Conservation (phyloP, 1,140 invertebrate genomes). For the Drosophila subpulchrella region DNA sequence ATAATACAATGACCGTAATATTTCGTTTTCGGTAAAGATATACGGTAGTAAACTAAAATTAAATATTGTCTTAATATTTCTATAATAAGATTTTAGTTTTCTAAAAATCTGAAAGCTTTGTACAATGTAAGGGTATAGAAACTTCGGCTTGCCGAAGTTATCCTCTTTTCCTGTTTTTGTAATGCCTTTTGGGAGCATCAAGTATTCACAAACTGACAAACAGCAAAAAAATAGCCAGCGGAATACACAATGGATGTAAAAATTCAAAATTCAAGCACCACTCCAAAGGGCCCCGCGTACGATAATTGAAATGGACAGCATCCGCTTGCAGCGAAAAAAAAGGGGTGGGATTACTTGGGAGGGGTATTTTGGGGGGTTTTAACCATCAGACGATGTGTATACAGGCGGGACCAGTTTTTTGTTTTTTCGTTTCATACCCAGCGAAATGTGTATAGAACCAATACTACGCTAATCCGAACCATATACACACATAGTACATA, state of each 20-base stretch:
- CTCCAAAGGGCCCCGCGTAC: slow-evolving; percentile 62
- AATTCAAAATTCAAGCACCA: slow-evolving; percentile 81
- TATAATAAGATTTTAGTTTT: too few relatives aligned
- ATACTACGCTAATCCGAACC: neutral
- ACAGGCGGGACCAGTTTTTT: slow-evolving; percentile 2
- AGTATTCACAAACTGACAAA: slow-evolving; percentile 74
- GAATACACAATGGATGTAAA: slow-evolving; percentile 58
- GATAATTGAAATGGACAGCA: slow-evolving; percentile 82
- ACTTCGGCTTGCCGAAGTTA: too few relatives aligned
- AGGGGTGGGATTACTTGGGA: slow-evolving; percentile 25
- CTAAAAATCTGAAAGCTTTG: too few relatives aligned
- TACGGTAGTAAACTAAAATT: too few relatives aligned
- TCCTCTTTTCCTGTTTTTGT: too few relatives aligned
- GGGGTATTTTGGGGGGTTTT: slow-evolving; percentile 10
- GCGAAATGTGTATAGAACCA: slow-evolving; percentile 7
- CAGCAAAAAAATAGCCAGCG: slow-evolving; percentile 7
- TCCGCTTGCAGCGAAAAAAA: slow-evolving; percentile 68
- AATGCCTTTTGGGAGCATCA: slow-evolving; percentile 53
- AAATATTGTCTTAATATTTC: too few relatives aligned
- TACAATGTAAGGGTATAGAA: too few relatives aligned
- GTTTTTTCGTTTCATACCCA: neutral
- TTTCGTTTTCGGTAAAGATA: too few relatives aligned
- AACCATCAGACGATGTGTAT: slow-evolving; percentile 3
- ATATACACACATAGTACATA: too few relatives aligned
- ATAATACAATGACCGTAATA: too few relatives aligned